Evolutionary conservation across 2,113 vertebrate species (phyloP), one percentile per base, ranked within the genome.

Genomic region (Bubalus kerabau): DNA sequence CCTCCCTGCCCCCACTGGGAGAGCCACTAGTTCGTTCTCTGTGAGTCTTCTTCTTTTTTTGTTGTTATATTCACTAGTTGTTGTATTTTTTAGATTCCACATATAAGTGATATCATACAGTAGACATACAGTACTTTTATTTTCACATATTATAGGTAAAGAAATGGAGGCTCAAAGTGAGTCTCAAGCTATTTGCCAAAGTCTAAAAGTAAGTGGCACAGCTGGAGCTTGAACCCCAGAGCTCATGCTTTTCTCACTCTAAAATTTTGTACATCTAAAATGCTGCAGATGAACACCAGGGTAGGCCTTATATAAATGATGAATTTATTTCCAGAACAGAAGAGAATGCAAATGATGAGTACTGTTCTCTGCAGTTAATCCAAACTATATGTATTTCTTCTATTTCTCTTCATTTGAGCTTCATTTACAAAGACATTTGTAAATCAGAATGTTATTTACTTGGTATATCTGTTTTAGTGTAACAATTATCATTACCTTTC

Each of bases 381-480:
- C 43, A 92, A 81, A 88, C 90, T 43, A 23, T 14, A 50, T 86
- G 0, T 30, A 32, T 93, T 50, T 74, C 32, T 83, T 86, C 43
- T 88, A 0, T 92, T 95, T 96, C 87, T 87, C 54, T 94, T 40
- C 57, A 57, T 56, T 93, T 80, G 36, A 32, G 36, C 95, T 94
- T 97, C 40, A 81, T 89, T 95, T 94, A 40, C 76, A 96, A 94
- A 96, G 67, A 87, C 81, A 67, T 74, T 56, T 96, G 32, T 60
- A 60, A 87, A 93, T 85, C 67, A 86, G 59, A 84, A 78, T 93
- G 30, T 87, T 91, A 46, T 78, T 97, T 95, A 89, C 80, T 85
- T 19, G 82, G 10, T n/a, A 83, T 87, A 48, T 94, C 52, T 26
- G 6, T 81, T 85, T 96, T 40, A 48, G 54, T 80, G 7, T 52